Evolutionary conservation across 2,888 invertebrate genomes (phyloP), one percentile per base, ranked within the genome.

Genomic region (Drosophila subsilvestris): DNA sequence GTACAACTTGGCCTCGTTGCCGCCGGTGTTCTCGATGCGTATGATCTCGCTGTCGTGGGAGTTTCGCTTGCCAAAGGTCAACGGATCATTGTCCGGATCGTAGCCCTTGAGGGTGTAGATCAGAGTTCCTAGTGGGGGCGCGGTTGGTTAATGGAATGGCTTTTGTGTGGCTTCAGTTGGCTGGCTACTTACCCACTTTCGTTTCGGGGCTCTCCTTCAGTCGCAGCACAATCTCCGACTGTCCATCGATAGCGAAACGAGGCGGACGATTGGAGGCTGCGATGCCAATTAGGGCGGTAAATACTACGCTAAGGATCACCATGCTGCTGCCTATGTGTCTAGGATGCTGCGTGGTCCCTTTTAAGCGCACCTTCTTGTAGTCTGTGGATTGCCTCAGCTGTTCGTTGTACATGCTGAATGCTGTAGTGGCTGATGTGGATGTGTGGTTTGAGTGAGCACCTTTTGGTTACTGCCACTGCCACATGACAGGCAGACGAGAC

Each of bases 171-270:
- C n/a, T 17, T 25, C 25, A 0, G 0, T 18, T 4, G 12, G 10
- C 18, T 9, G 17, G 37, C 1, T 51, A 93, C 96, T 94, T 93
- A 97, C 97, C 97, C 78, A 96, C 94, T 79, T 96, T 96, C 47
- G 97, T 97, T 86, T 97, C 97, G 59, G 95, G 93, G 56, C 97
- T 97, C 93, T 98, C 98, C 92, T 97, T 97, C 89, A 98, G 93
- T 90, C 97, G 94, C 86, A 98, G 94, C 76, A 98, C 97, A 86
- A 98, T 98, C 93, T 98, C 98, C 78, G 97, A 96, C 92, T 97
- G 97, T 70, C 96, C 97, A 89, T 97, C 96, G 90, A 96, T 96
- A 65, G 97, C 93, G 92, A 98, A 98, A 74, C 96, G 94, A n/a
- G 97, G 97, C 50, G 97, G 96, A 86, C 95, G 94, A 93, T 97